Evolutionary conservation across 1,140 invertebrate species (phyloP).

Genomic region (Drepana arcuata): DNA sequence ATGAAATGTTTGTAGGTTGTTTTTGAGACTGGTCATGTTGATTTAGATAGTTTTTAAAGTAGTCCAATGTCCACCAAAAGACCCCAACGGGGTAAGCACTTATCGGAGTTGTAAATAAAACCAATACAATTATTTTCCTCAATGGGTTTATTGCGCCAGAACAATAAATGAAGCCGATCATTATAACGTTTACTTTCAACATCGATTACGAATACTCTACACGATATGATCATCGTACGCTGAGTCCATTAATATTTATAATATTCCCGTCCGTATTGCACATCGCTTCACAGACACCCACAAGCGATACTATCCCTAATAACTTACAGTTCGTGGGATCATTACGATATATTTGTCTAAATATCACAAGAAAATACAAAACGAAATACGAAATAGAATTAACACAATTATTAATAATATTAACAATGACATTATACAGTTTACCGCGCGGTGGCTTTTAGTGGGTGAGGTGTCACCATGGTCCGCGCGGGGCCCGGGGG

Average conservation of each 20-base stretch:
- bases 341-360: slow-evolving; percentile 69
- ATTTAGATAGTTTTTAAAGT: too few species aligned
- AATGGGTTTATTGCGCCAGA: slow-evolving; percentile 70
- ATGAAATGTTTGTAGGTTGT: too few species aligned
- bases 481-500: slow-evolving; percentile 35
- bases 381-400: slow-evolving; percentile 66
- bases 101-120: slow-evolving; percentile 28
- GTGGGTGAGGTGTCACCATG: slow-evolving; percentile 48
- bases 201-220: slow-evolving; percentile 67
- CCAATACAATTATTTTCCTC: slow-evolving; percentile 65
- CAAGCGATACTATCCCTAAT: slow-evolving; percentile 48
- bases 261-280: slow-evolving; percentile 61
- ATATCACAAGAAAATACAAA: slow-evolving; percentile 72
- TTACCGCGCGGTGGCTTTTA: slow-evolving; percentile 26
- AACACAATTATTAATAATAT: slow-evolving; percentile 66
- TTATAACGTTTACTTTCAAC: slow-evolving; percentile 71
- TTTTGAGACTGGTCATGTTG: too few species aligned
- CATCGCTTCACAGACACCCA: slow-evolving; percentile 46
- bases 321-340: slow-evolving; percentile 67
- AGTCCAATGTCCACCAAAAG: slow-evolving; percentile 14
- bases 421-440: slow-evolving; percentile 66
- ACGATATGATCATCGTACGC: slow-evolving; percentile 50
- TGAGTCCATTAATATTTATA: slow-evolving; percentile 53
- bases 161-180: slow-evolving; percentile 71
- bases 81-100: slow-evolving; percentile 24